Base-by-base conservation (phyloP, 92 coral and sea anemone species). In the Parazoanthus swiftii region DNA sequence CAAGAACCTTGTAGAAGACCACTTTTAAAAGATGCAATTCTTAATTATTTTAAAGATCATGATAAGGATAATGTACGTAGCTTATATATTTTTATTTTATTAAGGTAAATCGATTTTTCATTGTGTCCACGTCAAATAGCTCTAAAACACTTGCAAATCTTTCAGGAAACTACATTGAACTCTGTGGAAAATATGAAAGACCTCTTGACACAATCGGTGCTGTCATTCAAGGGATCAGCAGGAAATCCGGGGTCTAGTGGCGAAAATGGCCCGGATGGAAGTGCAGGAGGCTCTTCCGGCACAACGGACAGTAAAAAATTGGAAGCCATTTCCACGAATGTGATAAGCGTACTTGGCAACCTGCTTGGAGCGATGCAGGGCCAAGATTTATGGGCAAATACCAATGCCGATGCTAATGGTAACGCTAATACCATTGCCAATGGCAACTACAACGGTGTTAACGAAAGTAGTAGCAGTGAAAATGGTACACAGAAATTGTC, bases 121-220 rank as follows among this genome's bases (percentile, higher is more conserved):
- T 5, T 8, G 2, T 3, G 8, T 20, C 14, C 0, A 63, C 70
- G 21, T 63, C 20, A 5, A 38, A 20, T 75, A 75, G 15, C 51
- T 75, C 23, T 37, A 3, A 3, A 37, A 44, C 46, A 11, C 3
- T 10, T 35, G 18, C 39, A 21, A 29, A 37, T 14, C 21, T 48
- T 25, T 84, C 26, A 84, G 87, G 87, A 71, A 29, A 84, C 87
- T 46, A 84, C 87, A 3, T 11, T 84, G 43, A 84, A 70, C 26
- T 70, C 87, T 7, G 71, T 84, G 87, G 87, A 84, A 68, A 84
- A 16, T 76, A 71, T 84, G 87, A 84, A 84, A 71, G 79, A 84
- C 23, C 77, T 84, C 63, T 70, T 84, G 23, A 84, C 59, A 23
- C 77, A 71, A 37, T 43, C 77, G 50, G 77, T 4, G 42, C 39